phyloP scores from a whole-genome alignment of 2,113 vertebrate species.

The Elephas maximus region DNA sequence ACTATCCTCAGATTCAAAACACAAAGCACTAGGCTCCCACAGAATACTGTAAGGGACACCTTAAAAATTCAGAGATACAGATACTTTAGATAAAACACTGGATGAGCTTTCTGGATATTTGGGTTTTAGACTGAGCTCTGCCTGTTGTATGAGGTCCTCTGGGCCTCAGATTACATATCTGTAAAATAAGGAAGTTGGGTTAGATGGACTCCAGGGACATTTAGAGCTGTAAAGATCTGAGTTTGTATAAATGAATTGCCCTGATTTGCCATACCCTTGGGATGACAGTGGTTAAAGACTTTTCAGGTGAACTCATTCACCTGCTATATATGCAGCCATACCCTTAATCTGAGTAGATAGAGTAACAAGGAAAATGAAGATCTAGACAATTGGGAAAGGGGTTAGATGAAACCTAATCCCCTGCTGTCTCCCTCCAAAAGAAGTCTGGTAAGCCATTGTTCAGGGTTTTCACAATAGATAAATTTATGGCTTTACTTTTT shows the following conservation, averaged over 20 bases:
- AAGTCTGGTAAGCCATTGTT: neutral
- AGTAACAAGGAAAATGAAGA: neutral
- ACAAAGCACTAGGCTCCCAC: neutral
- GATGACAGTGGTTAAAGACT: neutral
- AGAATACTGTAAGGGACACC: neutral
- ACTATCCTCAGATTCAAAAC: neutral
- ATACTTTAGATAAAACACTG: neutral
- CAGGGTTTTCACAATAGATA: neutral
- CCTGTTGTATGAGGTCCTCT: neutral
- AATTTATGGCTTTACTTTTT: slow-evolving; percentile 50
- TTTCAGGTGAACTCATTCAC: neutral
- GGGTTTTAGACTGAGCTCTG: slow-evolving; percentile 29
- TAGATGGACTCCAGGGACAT: neutral
- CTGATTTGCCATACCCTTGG: slow-evolving; percentile 15
- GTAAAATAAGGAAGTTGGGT: slow-evolving; percentile 53
- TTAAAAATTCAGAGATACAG: neutral
- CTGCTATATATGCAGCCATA: neutral
- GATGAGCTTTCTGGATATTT: neutral
- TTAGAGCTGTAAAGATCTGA: slow-evolving; percentile 36
- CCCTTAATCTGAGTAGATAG: neutral
- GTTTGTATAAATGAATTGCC: slow-evolving; percentile 36
- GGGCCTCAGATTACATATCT: neutral
- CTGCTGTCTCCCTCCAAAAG: slow-evolving; percentile 6
- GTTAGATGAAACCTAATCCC: neutral
- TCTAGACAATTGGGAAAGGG: neutral